A percentile compares a stretch with the other conserved stretches of the same genome.
Conservation (phyloP, 2,797 vertebrate species). For the Neomorphus geoffroyi region DNA sequence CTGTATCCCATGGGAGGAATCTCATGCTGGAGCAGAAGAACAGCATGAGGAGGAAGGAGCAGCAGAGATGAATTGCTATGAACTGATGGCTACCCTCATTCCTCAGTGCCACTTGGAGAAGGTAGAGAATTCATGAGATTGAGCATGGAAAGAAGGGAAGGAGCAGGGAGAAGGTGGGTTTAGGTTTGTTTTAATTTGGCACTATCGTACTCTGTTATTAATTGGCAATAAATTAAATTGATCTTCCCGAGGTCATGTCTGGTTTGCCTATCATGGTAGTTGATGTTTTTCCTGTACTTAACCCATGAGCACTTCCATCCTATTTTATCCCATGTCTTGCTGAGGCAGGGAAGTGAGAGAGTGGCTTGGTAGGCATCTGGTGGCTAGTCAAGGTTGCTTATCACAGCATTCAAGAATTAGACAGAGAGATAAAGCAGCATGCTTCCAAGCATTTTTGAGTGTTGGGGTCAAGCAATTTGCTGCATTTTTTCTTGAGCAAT, state of each 20-base stretch:
- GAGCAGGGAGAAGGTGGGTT: neutral
- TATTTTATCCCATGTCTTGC: no score
- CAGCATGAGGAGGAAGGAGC: neutral
- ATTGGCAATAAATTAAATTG: neutral
- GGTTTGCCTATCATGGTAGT: neutral
- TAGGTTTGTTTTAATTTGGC: neutral
- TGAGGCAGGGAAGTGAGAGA: no score
- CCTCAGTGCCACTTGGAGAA: neutral
- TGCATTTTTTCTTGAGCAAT: no score
- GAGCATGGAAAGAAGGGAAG: neutral
- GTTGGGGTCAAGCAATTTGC: no score
- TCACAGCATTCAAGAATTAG: no score
- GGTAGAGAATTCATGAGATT: neutral
- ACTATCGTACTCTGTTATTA: neutral
- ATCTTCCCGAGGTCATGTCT: neutral
- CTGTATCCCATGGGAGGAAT: neutral
- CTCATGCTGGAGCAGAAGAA: neutral
- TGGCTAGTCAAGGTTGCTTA: no score
- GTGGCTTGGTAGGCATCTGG: no score
- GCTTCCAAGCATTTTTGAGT: no score
- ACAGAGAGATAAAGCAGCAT: no score
- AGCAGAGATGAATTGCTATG: neutral
- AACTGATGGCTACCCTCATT: rapidly evolving
- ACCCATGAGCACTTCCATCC: no score
- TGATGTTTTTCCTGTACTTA: neutral